Evolutionary conservation across 2,888 invertebrate genomes (phyloP), one percentile per base, ranked within the genome.

Genomic region (Alloplasta piceator): DNA sequence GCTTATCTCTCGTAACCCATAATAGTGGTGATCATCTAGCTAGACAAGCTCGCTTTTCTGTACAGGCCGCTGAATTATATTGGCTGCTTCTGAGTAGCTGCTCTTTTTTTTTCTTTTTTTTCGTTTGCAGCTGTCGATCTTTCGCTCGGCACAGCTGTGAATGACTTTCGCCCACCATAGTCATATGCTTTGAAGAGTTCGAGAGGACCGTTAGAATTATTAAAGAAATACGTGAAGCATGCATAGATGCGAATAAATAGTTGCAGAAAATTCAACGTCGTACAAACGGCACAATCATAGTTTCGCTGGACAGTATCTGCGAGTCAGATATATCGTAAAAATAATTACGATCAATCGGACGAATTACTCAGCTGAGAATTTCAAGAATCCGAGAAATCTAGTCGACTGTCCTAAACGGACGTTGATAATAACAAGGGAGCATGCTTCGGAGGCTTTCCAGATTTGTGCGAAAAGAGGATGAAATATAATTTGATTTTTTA

Each of bases 21-120:
- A 78, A 82, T 81, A 70, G 82, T 74, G 77, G 82, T 81, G 81
- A 84, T 84, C 79, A 82, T 84, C 81, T 75, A 75, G 72, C 80
- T 68, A 83, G 78, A 82, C 78, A 78, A 56, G 74, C 81, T 67
- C 58, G 76, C 75, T 58, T 4, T 9, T 43, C 6, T 43, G 43
- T 43, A 43, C 43, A 10, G 43, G 74, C 75, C 75, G 74, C 73
- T 63, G 73, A 64, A 67, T 52, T 60, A 60, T 12, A 12, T 10
- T 41, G 73, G 78, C 71, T 81, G 71, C 75, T 78, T 72, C 63
- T 67, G 68, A 38, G 71, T 67, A 58, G 52, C 43, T 66, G 70
- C 67, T 56, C 52, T 14, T 52, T n/a, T 14, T 12, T 12, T 52
- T 52, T 6, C 4, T 14, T 52, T 6, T 43, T 41, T 58, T 48